Conservation (phyloP, 2,113 vertebrate genomes). For the Balaenoptera acutorostrata region DNA sequence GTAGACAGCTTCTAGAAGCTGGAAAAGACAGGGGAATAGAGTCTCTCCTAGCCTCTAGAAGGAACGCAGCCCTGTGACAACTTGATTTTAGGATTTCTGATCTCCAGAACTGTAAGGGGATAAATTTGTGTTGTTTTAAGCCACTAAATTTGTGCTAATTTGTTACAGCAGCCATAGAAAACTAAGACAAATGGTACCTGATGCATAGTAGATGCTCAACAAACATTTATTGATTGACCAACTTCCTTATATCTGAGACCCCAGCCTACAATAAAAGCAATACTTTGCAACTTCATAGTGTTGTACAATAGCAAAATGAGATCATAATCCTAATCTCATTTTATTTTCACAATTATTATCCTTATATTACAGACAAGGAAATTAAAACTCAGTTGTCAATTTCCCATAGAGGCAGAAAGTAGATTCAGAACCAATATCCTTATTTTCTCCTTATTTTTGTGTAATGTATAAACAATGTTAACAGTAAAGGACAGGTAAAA, state of each 20-base stretch:
- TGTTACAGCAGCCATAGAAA: not conserved
- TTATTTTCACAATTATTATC: not conserved
- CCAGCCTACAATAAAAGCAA: not conserved
- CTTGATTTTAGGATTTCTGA: not conserved
- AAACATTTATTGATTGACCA: not conserved
- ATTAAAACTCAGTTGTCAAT: not conserved
- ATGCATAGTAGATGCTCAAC: not conserved
- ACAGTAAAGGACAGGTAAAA: not conserved
- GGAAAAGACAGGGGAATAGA: not conserved
- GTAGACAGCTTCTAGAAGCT: not conserved
- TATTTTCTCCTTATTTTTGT: not conserved
- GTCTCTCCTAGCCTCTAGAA: not conserved
- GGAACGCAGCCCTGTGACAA: not conserved
- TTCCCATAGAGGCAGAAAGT: not conserved
- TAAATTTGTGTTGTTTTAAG: slow-evolving; percentile 12
- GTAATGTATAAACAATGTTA: not conserved
- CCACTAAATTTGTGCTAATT: not conserved
- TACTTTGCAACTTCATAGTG: not conserved
- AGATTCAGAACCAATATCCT: not conserved
- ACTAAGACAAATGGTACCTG: not conserved
- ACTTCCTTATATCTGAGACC: not conserved
- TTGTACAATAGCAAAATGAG: not conserved
- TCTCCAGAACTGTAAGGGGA: not conserved
- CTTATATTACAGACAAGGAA: not conserved
- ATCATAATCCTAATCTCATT: not conserved